Evolutionary conservation across 2,888 invertebrate species (phyloP).

Genomic region (Papilio gigon): DNA sequence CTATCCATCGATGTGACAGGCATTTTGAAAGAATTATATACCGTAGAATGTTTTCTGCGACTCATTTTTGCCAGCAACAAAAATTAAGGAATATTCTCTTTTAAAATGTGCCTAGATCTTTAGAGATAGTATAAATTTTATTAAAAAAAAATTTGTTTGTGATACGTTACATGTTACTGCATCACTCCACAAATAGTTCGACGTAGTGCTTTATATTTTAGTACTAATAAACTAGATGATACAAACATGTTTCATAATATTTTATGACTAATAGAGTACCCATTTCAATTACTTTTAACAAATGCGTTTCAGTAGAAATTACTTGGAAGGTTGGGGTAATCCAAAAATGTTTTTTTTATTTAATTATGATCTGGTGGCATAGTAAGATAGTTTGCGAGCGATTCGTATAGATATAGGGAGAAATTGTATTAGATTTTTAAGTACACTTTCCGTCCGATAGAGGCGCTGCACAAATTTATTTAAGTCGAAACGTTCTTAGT

Average conservation of each 20-base stretch:
- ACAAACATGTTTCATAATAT: background rate
- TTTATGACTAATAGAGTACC: background rate
- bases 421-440: too few species aligned
- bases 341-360: too few species aligned
- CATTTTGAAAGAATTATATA: background rate
- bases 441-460: too few species aligned
- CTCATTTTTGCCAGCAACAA: background rate
- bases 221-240: slow-evolving; percentile 4
- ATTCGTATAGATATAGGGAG: too few species aligned
- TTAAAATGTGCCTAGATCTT: background rate
- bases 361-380: too few species aligned
- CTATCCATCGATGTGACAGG: background rate
- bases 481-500: too few species aligned
- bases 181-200: slow-evolving; percentile 13
- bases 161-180: background rate
- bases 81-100: background rate
- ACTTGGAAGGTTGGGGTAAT: too few species aligned
- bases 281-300: too few species aligned
- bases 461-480: too few species aligned
- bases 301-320: too few species aligned
- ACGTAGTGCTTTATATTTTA: background rate
- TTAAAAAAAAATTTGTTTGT: background rate
- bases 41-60: background rate
- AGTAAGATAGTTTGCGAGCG: too few species aligned
- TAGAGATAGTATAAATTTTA: background rate